A percentile compares a stretch with the other conserved stretches of the same genome.
Evolutionary conservation across 1,140 invertebrate genomes (phyloP).

Genomic region (Sycobia sp.): DNA sequence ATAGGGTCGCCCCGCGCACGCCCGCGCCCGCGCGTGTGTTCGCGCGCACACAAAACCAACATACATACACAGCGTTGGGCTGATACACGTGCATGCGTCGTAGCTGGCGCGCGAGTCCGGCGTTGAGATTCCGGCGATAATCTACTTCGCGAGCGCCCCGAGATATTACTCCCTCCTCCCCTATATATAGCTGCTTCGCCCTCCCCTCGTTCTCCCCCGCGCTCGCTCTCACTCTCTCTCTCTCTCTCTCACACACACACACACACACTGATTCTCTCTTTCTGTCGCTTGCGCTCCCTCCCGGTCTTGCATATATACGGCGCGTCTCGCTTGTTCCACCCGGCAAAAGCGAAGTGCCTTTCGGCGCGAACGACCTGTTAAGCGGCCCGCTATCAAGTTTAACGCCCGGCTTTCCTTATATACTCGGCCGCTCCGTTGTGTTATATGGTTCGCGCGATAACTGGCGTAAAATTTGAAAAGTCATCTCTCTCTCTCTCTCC

Average conservation of each 20-base stretch:
- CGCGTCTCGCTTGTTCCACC: background rate
- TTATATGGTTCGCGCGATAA: constrained; percentile 4
- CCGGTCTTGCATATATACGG: background rate
- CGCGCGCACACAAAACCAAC: no score
- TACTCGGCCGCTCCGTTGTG: background rate
- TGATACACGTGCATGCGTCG: no score
- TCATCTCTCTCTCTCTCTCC: background rate
- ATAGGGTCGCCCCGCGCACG: background rate
- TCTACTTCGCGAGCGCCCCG: constrained; percentile 21
- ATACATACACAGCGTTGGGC: no score
- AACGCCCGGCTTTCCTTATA: constrained; percentile 21
- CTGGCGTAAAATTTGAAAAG: constrained; percentile 20
- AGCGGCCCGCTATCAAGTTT: constrained; percentile 26
- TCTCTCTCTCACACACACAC: no score
- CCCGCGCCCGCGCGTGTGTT: background rate
- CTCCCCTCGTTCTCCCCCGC: no score
- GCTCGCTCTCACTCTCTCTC: no score
- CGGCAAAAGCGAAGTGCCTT: constrained; percentile 1
- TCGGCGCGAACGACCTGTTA: constrained; percentile 31
- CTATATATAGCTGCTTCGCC: background rate
- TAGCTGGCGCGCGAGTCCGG: constrained; percentile 4
- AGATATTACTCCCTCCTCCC: constrained; percentile 18
- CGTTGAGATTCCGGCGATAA: constrained; percentile 27
- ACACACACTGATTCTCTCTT: background rate
- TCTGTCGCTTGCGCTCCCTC: background rate